Conservation (phyloP, 2,888 invertebrate species). For the Phengaris arion region DNA sequence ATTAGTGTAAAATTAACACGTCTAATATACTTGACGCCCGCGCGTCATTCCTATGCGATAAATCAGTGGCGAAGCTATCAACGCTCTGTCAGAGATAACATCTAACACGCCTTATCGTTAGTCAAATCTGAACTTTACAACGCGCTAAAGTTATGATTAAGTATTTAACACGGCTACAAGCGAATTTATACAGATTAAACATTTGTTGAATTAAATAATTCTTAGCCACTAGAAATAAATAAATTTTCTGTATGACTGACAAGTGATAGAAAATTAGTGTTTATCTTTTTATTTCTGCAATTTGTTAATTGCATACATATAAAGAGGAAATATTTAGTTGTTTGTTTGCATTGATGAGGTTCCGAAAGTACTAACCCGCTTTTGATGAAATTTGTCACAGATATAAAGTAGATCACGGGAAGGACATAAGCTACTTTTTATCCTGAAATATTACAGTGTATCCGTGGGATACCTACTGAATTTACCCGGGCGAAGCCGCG, state of each 20-base stretch:
- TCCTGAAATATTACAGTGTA: too few species aligned
- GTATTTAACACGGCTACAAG: neutral
- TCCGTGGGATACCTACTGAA: too few species aligned
- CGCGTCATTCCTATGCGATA: neutral
- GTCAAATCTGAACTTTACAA: constrained; percentile 17
- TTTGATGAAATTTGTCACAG: too few species aligned
- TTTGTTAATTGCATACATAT: neutral
- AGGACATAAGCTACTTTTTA: too few species aligned
- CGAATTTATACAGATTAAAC: neutral
- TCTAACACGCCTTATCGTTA: constrained; percentile 22
- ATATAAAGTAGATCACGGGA: too few species aligned
- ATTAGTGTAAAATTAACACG: constrained; percentile 19
- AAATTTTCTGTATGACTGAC: too few species aligned
- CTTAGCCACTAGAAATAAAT: too few species aligned
- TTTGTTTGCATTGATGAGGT: neutral
- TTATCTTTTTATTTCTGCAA: too few species aligned
- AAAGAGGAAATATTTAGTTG: neutral
- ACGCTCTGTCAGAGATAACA: constrained; percentile 16
- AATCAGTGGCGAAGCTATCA: constrained; percentile 6
- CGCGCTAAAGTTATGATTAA: constrained; percentile 7
- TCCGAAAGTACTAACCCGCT: too few species aligned
- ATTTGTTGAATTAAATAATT: neutral
- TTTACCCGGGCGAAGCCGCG: neutral
- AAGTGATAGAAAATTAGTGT: too few species aligned
- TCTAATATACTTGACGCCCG: neutral